Evolutionary conservation across 2,888 invertebrate genomes (phyloP).

Genomic region (Lumbricus terrestris): DNA sequence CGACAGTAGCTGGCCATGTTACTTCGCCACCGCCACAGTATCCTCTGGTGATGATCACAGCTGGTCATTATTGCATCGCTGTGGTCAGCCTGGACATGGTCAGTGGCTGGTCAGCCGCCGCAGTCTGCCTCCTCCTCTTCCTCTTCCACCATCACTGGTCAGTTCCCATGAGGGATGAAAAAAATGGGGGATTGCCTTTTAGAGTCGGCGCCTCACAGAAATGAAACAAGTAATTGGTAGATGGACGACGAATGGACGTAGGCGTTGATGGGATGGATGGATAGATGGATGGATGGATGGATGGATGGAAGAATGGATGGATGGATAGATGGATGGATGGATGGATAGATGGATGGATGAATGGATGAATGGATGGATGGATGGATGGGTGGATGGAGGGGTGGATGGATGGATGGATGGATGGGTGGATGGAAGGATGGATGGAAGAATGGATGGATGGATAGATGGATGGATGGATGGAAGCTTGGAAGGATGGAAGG

Average conservation of each 20-base stretch:
- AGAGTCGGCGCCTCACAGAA: not conserved
- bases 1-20: not conserved
- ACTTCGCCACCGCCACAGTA: no score
- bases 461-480: no score
- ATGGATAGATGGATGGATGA: no score
- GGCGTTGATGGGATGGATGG: not conserved
- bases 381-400: no score
- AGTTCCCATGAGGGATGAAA: not conserved
- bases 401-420: no score
- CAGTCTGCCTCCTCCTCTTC: not conserved
- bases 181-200: not conserved
- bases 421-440: no score
- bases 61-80: not conserved
- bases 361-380: no score
- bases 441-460: no score
- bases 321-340: no score
- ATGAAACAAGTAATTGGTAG: not conserved
- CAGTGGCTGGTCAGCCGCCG: no score
- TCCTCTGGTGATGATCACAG: not conserved
- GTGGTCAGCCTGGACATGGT: not conserved
- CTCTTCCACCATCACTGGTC: not conserved
- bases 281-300: not conserved
- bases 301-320: no score
- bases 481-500: no score
- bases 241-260: not conserved